These are phyloP conservation scores for Eupsilia transversa DNA, from an alignment of 2,888 invertebrate species.

Conservation along the genomic window DNA sequence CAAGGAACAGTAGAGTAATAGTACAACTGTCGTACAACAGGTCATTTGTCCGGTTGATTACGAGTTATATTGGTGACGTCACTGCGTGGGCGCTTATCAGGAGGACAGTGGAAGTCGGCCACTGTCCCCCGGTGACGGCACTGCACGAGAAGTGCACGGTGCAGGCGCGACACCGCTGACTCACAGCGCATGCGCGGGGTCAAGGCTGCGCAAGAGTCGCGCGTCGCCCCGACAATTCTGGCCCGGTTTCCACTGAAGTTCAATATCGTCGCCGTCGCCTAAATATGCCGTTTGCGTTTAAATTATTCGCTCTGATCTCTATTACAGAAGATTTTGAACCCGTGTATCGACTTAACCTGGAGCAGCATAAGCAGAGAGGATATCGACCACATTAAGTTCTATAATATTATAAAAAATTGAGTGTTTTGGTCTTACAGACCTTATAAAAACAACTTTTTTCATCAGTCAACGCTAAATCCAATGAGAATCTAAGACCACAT, in stretches of 20 bases:
- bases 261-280: constrained; percentile 74
- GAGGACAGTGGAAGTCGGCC: constrained; percentile 56
- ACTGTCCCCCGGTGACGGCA: constrained; percentile 50
- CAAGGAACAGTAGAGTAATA: constrained; percentile 43
- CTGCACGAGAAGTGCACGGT: constrained; percentile 62
- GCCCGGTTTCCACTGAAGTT: constrained; percentile 81
- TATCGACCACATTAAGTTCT: neutral
- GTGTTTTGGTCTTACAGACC: neutral
- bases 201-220: constrained; percentile 79
- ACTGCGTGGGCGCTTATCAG: constrained; percentile 62
- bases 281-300: constrained; percentile 61
- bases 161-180: constrained; percentile 75
- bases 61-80: constrained; percentile 56
- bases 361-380: neutral
- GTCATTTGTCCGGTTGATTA: constrained; percentile 53
- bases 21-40: constrained; percentile 31
- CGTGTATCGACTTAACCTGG: neutral
- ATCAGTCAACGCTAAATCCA: neutral
- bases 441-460: neutral
- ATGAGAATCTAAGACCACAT: neutral
- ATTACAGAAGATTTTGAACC: constrained; percentile 40
- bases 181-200: constrained; percentile 77
- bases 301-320: constrained; percentile 40
- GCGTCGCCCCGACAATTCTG: constrained; percentile 75
- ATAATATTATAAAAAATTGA: neutral